phyloP scores from a whole-genome alignment of 1,140 invertebrate species.

The Macrobrachium rosenbergii region DNA sequence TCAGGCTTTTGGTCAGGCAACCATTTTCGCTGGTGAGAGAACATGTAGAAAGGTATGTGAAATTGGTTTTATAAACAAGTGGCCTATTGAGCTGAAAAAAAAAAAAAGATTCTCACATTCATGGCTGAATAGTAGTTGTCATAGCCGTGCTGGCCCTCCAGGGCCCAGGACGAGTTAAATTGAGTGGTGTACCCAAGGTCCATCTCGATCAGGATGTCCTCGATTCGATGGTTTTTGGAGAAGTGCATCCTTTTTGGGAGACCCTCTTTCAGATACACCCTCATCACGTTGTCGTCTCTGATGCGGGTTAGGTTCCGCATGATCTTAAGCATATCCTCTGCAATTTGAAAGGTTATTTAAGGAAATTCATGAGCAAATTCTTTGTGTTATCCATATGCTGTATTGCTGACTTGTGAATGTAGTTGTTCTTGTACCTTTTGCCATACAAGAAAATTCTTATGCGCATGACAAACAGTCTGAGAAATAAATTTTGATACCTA shows the following conservation, averaged over 20 bases:
- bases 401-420: too few species aligned
- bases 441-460: too few species aligned
- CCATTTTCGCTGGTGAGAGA: too few species aligned
- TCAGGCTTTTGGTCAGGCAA: too few species aligned
- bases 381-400: too few species aligned
- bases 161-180: background rate
- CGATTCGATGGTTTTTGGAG: slow-evolving; percentile 4
- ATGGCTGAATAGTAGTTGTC: slow-evolving; percentile 21
- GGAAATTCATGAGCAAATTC: too few species aligned
- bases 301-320: background rate
- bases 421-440: too few species aligned
- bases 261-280: slow-evolving; percentile 24
- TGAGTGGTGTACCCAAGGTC: slow-evolving; percentile 12
- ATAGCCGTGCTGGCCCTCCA: slow-evolving; percentile 18
- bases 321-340: too few species aligned
- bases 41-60: background rate
- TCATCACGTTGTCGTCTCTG: background rate
- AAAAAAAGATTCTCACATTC: slow-evolving; percentile 7
- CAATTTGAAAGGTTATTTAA: too few species aligned
- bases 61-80: background rate
- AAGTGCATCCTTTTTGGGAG: slow-evolving; percentile 30
- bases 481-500: too few species aligned
- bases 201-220: slow-evolving; percentile 20
- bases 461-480: too few species aligned
- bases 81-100: background rate